Evolutionary conservation across 2,888 invertebrate genomes (phyloP).

Genomic region (Theretra japonica): DNA sequence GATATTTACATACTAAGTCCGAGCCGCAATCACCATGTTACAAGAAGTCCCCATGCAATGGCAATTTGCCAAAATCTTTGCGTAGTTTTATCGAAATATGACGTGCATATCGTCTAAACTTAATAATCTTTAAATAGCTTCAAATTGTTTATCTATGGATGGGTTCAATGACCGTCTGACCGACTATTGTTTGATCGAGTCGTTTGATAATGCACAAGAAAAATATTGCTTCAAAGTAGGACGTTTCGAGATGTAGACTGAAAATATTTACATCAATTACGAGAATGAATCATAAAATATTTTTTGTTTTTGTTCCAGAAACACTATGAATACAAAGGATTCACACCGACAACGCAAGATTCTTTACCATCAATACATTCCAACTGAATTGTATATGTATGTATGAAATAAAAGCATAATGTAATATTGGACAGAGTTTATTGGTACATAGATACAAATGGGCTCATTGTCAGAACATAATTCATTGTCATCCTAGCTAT

Average conservation of each 20-base stretch:
- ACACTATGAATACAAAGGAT: slow-evolving; percentile 51
- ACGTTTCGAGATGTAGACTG: background rate
- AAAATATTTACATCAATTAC: background rate
- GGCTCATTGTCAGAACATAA: slow-evolving; percentile 69
- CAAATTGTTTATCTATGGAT: slow-evolving; percentile 20
- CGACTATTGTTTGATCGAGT: background rate
- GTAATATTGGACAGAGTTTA: slow-evolving; percentile 79
- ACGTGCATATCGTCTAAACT: slow-evolving; percentile 15
- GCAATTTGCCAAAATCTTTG: background rate
- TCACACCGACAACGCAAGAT: slow-evolving; percentile 38
- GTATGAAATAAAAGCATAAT: slow-evolving; percentile 8
- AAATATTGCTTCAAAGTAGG: background rate
- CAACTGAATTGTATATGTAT: slow-evolving; percentile 40
- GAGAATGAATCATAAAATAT: background rate
- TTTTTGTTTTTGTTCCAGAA: slow-evolving; percentile 51
- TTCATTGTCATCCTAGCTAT: slow-evolving; percentile 38
- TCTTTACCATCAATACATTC: slow-evolving; percentile 59
- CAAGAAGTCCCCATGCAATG: background rate
- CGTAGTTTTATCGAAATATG: slow-evolving; percentile 7
- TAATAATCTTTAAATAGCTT: background rate
- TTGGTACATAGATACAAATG: slow-evolving; percentile 79
- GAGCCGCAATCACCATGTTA: background rate
- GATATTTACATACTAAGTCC: too few relatives aligned
- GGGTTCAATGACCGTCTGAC: slow-evolving; percentile 21
- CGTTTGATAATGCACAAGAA: background rate